These are phyloP conservation scores for Tringa solitaria DNA, from an alignment of 2,113 vertebrate genomes.

Conservation along the genomic window DNA sequence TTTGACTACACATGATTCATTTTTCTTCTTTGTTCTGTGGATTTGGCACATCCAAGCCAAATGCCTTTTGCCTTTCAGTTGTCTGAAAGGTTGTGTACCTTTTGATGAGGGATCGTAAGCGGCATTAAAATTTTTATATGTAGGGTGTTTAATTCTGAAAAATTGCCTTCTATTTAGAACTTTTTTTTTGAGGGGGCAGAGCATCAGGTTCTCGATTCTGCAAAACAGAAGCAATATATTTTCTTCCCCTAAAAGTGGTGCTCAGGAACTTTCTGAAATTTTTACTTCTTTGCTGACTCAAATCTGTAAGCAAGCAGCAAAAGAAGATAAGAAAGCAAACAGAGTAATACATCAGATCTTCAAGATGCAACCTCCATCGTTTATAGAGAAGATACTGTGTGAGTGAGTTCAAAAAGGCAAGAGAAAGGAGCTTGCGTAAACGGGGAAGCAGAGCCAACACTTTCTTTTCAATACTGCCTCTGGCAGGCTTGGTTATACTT, in stretches of 20 bases:
- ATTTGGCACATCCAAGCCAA: neutral
- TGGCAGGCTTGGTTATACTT: neutral
- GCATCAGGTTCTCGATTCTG: neutral
- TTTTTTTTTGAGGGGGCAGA: accelerated
- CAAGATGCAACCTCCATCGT: neutral
- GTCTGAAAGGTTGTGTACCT: neutral
- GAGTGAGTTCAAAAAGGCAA: neutral
- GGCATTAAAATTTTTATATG: neutral
- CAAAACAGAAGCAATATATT: neutral
- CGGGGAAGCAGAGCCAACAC: neutral
- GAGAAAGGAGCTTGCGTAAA: neutral
- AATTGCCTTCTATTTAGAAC: neutral
- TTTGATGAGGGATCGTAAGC: neutral
- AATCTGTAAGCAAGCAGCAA: neutral
- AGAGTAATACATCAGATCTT: neutral
- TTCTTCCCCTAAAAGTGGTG: neutral
- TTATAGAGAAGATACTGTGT: neutral
- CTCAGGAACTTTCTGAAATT: neutral
- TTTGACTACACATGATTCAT: accelerated
- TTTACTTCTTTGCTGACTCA: neutral
- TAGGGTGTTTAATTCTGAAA: neutral
- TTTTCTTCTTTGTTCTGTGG: neutral
- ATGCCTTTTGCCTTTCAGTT: neutral
- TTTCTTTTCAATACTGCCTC: neutral
- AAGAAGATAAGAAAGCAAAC: neutral